Evolutionary conservation across 2,888 invertebrate genomes (phyloP), one percentile per base, ranked within the genome.

Genomic region (Drosophila anomalata): DNA sequence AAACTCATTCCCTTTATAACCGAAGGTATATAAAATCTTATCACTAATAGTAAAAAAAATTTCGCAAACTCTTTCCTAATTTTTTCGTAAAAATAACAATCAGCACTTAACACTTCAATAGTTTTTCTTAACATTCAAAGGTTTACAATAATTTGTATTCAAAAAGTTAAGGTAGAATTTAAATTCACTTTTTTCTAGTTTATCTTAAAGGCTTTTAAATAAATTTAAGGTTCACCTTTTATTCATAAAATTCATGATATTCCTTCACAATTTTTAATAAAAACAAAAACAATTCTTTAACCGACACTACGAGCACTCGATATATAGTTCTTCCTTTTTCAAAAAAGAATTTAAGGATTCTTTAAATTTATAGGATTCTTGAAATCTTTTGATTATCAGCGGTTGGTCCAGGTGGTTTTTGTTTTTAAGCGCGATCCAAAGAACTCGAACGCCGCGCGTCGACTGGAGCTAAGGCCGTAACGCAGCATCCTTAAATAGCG

Each of bases 401-500:
- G 51, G 52, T 76, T 81, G 62, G 77, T 68, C 74, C 79, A 63
- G 67, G 17, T 29, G 36, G 36, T 66, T 61, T 47, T 29, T 31
- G 56, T 58, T 71, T 87, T 75, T 76, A 44, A 71, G 78, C 82
- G 77, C 85, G 88, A 84, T 87, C 89, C 81, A 79, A 77, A 75
- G 77, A 80, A 78, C 80, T 88, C 89, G 76, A 89, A 82, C 86
- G 89, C 83, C 90, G 87, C 90, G 90, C 88, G 82, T 77, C 86
- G 89, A 90, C 90, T 90, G 88, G 88, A 78, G 75, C 80, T 76
- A 87, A 89, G 83, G 76, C 78, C 82, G 80, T 77, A 84, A 83
- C 87, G 90, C 90, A 90, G 86, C 90, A 90, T 90, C 90, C 87
- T 90, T 90, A 90, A 90, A 90, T 90, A 90, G 79, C 73, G 72